These are phyloP conservation scores for Dicerorhinus sumatrensis DNA, from an alignment of 2,113 vertebrate genomes.

Conservation along the genomic window DNA sequence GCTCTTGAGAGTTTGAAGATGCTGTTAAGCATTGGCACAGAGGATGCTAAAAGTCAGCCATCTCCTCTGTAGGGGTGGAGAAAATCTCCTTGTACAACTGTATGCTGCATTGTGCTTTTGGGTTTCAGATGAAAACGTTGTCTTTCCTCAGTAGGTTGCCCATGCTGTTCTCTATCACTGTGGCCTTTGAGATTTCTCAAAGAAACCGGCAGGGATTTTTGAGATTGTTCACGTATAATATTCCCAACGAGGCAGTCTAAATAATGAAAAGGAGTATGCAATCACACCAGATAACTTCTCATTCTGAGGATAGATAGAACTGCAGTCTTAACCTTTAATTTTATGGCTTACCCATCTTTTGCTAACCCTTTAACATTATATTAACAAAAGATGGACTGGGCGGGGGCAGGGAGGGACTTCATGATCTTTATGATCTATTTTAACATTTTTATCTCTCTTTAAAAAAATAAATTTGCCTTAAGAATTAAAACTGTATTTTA, in stretches of 20 bases:
- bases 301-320: conserved; percentile 1
- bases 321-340: conserved; percentile 74
- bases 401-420: conserved; percentile 63
- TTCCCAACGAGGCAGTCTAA: conserved; percentile 61
- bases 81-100: conserved; percentile 60
- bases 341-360: conserved; percentile 64
- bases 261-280: conserved; percentile 65
- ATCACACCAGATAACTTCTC: conserved; percentile 25
- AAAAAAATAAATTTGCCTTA: conserved; percentile 77
- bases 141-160: conserved; percentile 56
- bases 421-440: conserved; percentile 85
- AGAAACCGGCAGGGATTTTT: conserved; percentile 69
- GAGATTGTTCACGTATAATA: conserved; percentile 58
- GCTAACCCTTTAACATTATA: conserved; percentile 78
- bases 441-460: conserved; percentile 83
- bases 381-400: conserved; percentile 76
- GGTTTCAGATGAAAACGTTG: conserved; percentile 68
- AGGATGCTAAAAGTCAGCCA: not conserved
- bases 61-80: conserved; percentile 9
- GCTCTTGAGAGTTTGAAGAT: not conserved
- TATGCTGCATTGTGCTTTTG: conserved; percentile 61
- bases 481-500: conserved; percentile 88
- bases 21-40: not conserved
- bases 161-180: conserved; percentile 67
- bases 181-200: conserved; percentile 76